Evolutionary conservation across 2,113 vertebrate genomes (phyloP), one percentile per base, ranked within the genome.

Genomic region (Pseudopodoces humilis): DNA sequence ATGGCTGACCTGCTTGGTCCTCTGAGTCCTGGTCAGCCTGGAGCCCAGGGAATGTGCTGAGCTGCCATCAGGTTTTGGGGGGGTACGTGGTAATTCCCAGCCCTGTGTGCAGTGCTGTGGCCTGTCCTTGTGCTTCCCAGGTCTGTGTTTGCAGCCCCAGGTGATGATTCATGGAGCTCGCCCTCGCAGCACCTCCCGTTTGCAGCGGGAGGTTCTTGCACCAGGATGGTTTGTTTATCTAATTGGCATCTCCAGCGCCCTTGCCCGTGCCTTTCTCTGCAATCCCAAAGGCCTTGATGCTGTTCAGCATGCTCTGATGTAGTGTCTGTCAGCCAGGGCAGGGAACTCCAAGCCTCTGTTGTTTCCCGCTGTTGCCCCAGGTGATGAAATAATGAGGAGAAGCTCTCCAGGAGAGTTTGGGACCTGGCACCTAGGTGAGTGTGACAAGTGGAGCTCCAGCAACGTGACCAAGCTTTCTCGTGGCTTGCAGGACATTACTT

Each of bases 1-100:
- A 5, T n/a, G 63, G 15, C 65, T 69, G 71, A 75, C 25, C 53
- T 23, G 41, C 58, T 18, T 14, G 53, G 23, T 47, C 21, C 44
- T 52, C 41, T 28, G 28, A 47, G 67, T 33, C 22, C 23, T 25
- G 44, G 11, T 39, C 64, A 68, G 65, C 82, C 60, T 13, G 17
- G 14, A 52, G 85, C 15, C 47, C 37, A 6, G 69, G 64, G 44
- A 33, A 15, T 8, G 12, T 3, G 1, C 64, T 7, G 43, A 46
- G 52, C 68, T 28, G 63, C 75, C 33, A 0, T 12, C 19, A 7
- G 55, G 39, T 41, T 63, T 46, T 58, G 53, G 18, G 16, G 59
- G 14, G 1, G 6, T 21, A 0, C 0, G 30, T 25, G 11, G 11
- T 13, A 2, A 19, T 33, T 35, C 7, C 1, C 52, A 62, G 65